A percentile compares a stretch with the other conserved stretches of the same genome.
Evolutionary conservation across 1,140 invertebrate genomes (phyloP).

Genomic region (Nylanderia fulva): DNA sequence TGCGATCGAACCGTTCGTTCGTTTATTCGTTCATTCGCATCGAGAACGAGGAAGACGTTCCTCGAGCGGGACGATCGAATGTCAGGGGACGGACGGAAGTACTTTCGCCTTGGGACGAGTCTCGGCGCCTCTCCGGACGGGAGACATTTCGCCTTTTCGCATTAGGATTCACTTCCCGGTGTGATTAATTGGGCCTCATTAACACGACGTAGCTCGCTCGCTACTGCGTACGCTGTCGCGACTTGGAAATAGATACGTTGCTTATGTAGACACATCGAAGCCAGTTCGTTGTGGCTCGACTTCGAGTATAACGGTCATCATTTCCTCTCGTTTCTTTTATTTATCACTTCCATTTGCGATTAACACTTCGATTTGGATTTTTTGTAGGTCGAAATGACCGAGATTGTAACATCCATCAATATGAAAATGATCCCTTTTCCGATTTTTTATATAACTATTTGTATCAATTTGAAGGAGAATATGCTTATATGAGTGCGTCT

Average conservation of each 20-base stretch:
- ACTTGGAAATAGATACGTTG: conserved; percentile 48
- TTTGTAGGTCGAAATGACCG: neutral
- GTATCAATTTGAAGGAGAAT: neutral
- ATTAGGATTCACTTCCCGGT: conserved; percentile 70
- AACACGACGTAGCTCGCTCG: conserved; percentile 65
- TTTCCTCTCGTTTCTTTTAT: neutral
- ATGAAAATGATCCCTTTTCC: neutral
- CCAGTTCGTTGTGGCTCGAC: conserved; percentile 6
- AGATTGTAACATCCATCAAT: conserved; percentile 3
- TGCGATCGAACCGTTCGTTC: neutral
- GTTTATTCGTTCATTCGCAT: neutral
- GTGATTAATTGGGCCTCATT: conserved; percentile 78
- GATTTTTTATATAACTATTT: conserved; percentile 14
- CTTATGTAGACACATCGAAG: neutral
- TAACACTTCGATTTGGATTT: conserved; percentile 1
- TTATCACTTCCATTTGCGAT: neutral
- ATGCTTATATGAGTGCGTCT: neutral
- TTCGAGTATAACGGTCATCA: neutral
- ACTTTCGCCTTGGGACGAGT: conserved; percentile 22
- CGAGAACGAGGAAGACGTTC: conserved; percentile 46
- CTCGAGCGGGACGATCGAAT: conserved; percentile 44
- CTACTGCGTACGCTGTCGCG: conserved; percentile 53
- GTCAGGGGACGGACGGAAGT: conserved; percentile 59
- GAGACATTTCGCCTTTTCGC: conserved; percentile 64
- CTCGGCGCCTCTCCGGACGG: neutral